phyloP scores from a whole-genome alignment of 2,888 invertebrate species.

The Griposia aprilina region DNA sequence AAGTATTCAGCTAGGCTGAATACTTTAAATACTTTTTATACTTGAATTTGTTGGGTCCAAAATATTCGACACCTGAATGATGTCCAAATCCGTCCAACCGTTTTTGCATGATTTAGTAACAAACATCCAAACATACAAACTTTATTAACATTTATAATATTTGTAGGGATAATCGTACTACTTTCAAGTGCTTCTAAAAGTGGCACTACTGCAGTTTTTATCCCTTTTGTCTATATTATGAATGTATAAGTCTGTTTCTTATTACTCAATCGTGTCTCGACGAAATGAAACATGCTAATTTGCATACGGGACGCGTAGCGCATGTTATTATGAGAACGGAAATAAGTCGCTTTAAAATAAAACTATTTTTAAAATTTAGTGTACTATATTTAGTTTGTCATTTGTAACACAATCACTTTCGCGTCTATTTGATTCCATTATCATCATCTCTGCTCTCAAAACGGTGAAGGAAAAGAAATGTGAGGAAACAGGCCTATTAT shows the following conservation, averaged over 20 bases:
- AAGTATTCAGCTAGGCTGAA: too few relatives aligned
- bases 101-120: too few relatives aligned
- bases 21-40: too few relatives aligned
- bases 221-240: slow-evolving; percentile 11
- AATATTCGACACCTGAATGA: too few relatives aligned
- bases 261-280: slow-evolving; percentile 41
- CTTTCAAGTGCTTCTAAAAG: not conserved
- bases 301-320: slow-evolving; percentile 26
- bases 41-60: too few relatives aligned
- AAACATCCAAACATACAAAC: too few relatives aligned
- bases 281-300: slow-evolving; percentile 28
- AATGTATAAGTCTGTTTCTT: slow-evolving; percentile 41
- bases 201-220: slow-evolving; percentile 13
- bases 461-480: not conserved
- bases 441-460: not conserved
- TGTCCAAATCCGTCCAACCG: too few relatives aligned
- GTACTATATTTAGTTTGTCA: not conserved
- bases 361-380: not conserved
- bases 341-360: slow-evolving; percentile 1
- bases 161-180: not conserved
- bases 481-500: not conserved
- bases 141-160: too few relatives aligned
- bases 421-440: not conserved
- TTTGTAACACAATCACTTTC: not conserved
- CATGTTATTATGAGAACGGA: slow-evolving; percentile 6